These are phyloP conservation scores for Hyles vespertilio DNA, from an alignment of 1,140 invertebrate genomes.

Conservation along the genomic window DNA sequence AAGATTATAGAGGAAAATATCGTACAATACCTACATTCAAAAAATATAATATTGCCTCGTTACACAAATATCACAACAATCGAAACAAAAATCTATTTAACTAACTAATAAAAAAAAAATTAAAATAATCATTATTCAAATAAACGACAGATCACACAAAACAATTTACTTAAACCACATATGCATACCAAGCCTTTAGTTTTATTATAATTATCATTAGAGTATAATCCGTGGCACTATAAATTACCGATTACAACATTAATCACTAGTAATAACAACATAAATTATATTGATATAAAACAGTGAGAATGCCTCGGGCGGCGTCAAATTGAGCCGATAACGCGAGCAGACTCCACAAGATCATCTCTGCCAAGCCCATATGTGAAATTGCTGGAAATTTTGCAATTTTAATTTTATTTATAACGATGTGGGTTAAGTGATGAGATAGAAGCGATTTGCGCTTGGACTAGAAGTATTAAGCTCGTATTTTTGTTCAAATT, in stretches of 20 bases:
- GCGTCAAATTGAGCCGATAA: slow-evolving; percentile 64
- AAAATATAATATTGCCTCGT: too few relatives aligned
- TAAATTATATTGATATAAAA: slow-evolving; percentile 67
- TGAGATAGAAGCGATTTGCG: slow-evolving; percentile 19
- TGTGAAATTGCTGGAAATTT: slow-evolving; percentile 69
- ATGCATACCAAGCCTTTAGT: too few relatives aligned
- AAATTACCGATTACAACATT: slow-evolving; percentile 46
- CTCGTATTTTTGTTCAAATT: neutral
- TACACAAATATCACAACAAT: too few relatives aligned
- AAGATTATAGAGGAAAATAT: too few relatives aligned
- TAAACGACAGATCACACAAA: too few relatives aligned
- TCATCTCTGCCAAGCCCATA: slow-evolving; percentile 61
- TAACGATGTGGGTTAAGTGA: slow-evolving; percentile 37
- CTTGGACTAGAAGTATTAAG: neutral
- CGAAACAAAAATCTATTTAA: too few relatives aligned
- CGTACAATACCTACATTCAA: too few relatives aligned
- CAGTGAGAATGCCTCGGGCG: slow-evolving; percentile 46
- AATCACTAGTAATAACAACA: slow-evolving; percentile 58
- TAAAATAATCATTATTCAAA: too few relatives aligned
- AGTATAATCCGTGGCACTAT: neutral
- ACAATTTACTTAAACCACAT: too few relatives aligned
- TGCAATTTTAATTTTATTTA: slow-evolving; percentile 75
- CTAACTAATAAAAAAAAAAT: too few relatives aligned
- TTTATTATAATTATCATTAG: neutral
- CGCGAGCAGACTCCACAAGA: slow-evolving; percentile 37